Evolutionary conservation across 2,113 vertebrate genomes (phyloP), one percentile per base, ranked within the genome.

Genomic region (Grus americana): DNA sequence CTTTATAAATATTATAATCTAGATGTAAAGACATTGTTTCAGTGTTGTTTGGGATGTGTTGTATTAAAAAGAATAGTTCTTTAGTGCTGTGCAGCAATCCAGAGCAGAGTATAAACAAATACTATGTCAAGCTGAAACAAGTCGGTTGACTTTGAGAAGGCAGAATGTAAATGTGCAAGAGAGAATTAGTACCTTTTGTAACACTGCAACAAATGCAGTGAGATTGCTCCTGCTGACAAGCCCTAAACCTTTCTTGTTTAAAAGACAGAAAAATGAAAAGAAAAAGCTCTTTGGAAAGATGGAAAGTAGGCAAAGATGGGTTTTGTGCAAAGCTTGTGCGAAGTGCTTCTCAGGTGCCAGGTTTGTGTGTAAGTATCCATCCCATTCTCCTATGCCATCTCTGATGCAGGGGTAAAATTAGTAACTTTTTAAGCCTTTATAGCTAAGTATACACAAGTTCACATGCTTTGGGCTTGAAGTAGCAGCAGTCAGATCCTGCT

Each of bases 1-100:
- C 86, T 95, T 93, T 97, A 95, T 94, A 97, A 97, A 97, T 97
- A 97, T 92, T 97, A 82, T 67, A 95, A 58, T 93, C 84, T 85
- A 58, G 92, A 85, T 90, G 80, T 73, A 68, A 72, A 90, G 94
- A 65, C 94, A 63, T 93, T 94, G 96, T 94, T 95, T 85, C 61
- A 1, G 38, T 85, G 62, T 32, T 96, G 88, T 80, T 93, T 72
- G 76, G 79, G 95, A 79, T 84, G 89, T 90, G 79, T 40, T 83
- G 76, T 52, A 63, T 88, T 86, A 34, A 87, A 88, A 67, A 88
- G 42, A 30, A 47, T 2, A 55, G 79, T 63, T 89, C 73, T 81
- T 55, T 12, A 19, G 89, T 17, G 62, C 81, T 54, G 46, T 54
- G 55, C 84, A 82, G 47, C 83, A 75, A 49, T 76, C 8, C 12